Evolutionary conservation across 2,888 invertebrate genomes (phyloP).

Genomic region (Apamea anceps): DNA sequence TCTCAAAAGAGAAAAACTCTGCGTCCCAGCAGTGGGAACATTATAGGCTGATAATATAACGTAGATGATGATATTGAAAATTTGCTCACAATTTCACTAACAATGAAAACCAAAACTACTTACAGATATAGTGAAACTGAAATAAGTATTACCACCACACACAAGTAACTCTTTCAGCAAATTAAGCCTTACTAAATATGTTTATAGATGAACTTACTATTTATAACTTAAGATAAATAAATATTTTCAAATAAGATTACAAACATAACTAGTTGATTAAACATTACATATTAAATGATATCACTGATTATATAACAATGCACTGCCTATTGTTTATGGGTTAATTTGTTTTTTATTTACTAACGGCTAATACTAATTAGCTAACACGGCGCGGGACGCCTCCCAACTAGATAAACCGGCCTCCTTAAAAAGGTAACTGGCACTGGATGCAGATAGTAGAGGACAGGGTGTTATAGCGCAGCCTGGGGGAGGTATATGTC

Average conservation of each 20-base stretch:
- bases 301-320: slow-evolving; percentile 35
- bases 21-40: too few relatives aligned
- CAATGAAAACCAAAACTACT: slow-evolving; percentile 4
- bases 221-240: slow-evolving; percentile 18
- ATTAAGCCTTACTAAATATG: slow-evolving; percentile 17
- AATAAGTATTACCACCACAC: neutral
- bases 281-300: slow-evolving; percentile 23
- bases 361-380: neutral
- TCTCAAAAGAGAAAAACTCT: too few relatives aligned
- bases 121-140: slow-evolving; percentile 4
- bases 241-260: slow-evolving; percentile 48
- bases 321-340: slow-evolving; percentile 7
- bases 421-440: too few relatives aligned
- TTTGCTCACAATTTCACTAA: neutral
- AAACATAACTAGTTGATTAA: neutral
- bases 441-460: too few relatives aligned
- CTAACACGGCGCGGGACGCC: neutral
- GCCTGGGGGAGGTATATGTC: neutral
- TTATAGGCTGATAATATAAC: too few relatives aligned
- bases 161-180: neutral
- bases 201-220: slow-evolving; percentile 7
- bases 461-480: too few relatives aligned
- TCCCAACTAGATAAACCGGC: neutral
- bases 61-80: neutral
- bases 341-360: neutral